Evolutionary conservation across 2,797 vertebrate genomes (phyloP), one percentile per base, ranked within the genome.

Genomic region (Botia almorhae): DNA sequence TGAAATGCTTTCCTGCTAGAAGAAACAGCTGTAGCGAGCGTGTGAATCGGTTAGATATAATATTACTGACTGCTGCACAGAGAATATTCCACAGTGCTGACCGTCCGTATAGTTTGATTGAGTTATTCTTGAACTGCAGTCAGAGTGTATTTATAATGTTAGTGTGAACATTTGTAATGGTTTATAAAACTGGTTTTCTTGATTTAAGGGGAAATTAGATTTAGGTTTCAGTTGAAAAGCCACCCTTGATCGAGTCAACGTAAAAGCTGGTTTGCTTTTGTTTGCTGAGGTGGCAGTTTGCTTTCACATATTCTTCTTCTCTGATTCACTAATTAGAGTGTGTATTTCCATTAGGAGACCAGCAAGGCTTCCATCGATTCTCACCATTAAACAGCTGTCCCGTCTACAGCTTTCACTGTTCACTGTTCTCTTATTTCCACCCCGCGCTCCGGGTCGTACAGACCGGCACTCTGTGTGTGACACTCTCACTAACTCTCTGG

Each of bases 1-100:
- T 21, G 16, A 63, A 70, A 58, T 56, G 39, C 61, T 33, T 63
- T 53, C 48, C 19, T 65, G 19, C n/a, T 26, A 26, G 3, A 33
- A 16, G 12, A 43, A 23, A 53, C 16, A 61, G 21, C 61, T 33
- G 46, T 69, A 8, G 67, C 0, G 76, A 55, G 14, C 21, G 26
- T 61, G 68, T 72, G 81, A 43, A 71, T 19, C 19, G 74, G 74
- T 82, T 73, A 68, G 72, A 72, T 76, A 51, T 70, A 70, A 71
- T 71, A 29, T 46, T 63, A 36, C 39, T 78, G 76, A 68, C 51
- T 29, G 26, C 43, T 71, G 56, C 76, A 36, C 56, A 70, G 46
- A 55, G 50, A 56, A 53, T 63, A 36, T 64, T 55, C n/a, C 19
- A 21, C 55, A 19, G 2, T 21, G 55, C 17, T 8, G 2, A 19